These are phyloP conservation scores for Temnothorax curvispinosus DNA, from an alignment of 1,140 invertebrate species.

Conservation along the genomic window DNA sequence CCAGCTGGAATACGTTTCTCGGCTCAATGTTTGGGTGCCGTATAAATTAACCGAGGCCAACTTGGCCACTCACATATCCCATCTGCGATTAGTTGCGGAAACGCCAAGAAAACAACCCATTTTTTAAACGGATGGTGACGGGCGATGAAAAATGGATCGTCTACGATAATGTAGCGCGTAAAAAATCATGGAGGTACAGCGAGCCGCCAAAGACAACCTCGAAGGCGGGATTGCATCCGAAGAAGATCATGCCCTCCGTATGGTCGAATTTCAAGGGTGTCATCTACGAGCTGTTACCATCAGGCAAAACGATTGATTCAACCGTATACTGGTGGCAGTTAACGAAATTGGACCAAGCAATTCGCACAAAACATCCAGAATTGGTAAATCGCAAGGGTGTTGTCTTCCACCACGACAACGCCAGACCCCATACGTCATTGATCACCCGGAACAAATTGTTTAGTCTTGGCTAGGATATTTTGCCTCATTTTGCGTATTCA, in stretches of 20 bases:
- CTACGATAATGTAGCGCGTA: too few relatives aligned
- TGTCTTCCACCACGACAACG: slow-evolving; percentile 7
- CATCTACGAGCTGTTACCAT: slow-evolving; percentile 4
- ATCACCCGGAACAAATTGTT: background rate
- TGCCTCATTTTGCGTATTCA: slow-evolving; percentile 3
- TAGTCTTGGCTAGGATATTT: slow-evolving; percentile 19
- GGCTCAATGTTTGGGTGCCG: background rate
- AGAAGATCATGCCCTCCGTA: background rate
- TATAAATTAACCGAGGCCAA: background rate
- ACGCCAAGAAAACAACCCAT: background rate
- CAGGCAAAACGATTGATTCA: background rate
- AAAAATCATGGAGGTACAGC: too few relatives aligned
- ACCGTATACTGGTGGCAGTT: background rate
- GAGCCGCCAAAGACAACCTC: background rate
- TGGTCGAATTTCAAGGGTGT: slow-evolving; percentile 8
- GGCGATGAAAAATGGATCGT: background rate
- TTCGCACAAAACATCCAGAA: background rate
- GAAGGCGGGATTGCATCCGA: background rate
- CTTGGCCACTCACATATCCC: background rate
- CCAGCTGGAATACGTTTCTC: background rate
- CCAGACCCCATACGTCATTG: background rate
- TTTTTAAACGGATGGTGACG: background rate
- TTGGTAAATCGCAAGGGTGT: slow-evolving; percentile 19
- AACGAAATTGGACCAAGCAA: slow-evolving; percentile 11
- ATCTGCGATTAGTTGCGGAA: too few relatives aligned